Evolutionary conservation across 2,797 vertebrate species (phyloP), one percentile per base, ranked within the genome.

Genomic region (Zenarchopterus dispar): DNA sequence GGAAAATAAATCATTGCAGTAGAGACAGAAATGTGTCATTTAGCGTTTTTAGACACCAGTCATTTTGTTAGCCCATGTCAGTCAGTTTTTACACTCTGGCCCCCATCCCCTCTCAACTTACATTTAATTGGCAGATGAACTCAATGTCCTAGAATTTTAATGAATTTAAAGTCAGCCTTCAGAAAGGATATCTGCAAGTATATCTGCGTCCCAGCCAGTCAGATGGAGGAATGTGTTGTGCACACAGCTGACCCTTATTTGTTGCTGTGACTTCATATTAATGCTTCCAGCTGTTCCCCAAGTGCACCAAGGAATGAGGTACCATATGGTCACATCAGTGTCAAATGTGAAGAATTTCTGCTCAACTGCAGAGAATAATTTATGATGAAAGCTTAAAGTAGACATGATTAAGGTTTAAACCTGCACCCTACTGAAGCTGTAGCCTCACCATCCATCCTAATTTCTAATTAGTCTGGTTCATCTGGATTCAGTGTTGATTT

Each of bases 81-180:
- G 53, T 73, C 78, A 77, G 59, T 62, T 78, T 70, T 71, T 82
- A 56, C 26, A 54, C 2, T 24, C 2, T 24, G n/a, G n/a, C n/a
- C n/a, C n/a, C n/a, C n/a, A n/a, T n/a, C 2, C 24, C 24, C 24
- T 5, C 28, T 28, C 4, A 28, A 28, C 28, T 28, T 28, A 28
- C 5, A 28, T 28, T 28, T 28, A 28, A 28, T 28, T n/a, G 56
- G 64, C 63, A 62, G 67, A 75, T 60, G 66, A 70, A 54, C 62
- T 13, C 53, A 66, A 9, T 69, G 81, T 71, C 52, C 48, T 74
- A 73, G 42, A 70, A 72, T n/a, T n/a, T n/a, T n/a, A 63, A 48
- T 70, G 55, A 59, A 83, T 81, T 75, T 77, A 62, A 42, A 70
- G 65, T 56, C 57, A 65, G 36, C 49, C 62, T 75, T 75, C 55